Base-by-base conservation (phyloP, 2,888 invertebrate species). In the Cheilosia soror region DNA sequence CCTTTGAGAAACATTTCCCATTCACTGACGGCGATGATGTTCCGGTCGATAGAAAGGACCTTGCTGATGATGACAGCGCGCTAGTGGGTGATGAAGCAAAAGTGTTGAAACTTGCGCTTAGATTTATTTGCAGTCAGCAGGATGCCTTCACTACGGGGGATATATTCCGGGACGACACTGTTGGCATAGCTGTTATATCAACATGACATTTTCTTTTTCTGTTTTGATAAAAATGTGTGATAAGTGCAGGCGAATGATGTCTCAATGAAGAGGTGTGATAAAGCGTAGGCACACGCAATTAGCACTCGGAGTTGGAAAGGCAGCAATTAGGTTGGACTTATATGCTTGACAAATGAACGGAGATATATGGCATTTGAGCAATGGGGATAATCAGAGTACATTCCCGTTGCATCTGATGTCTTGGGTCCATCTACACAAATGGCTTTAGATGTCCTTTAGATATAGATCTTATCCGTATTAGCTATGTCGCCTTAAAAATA, bases 101-200 rank as follows among this genome's bases (percentile, higher is more conserved):
- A 33, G 72, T 72, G 78, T 72, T 71, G 60, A 72, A 53, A 79
- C 72, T 65, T 65, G 65, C 66, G 53, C 66, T 80, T 40, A 47
- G 73, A 80, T 80, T 68, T 66, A 80, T 80, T 68, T 51, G 7
- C 72, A 51, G 65, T 72, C 79, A 71, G 49, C 63, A 71, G 62
- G 47, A 62, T 63, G 47, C 60, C 47, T 13, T 62, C 58, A 62
- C 25, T 44, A 4, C 7, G 15, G 37, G 44, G 15, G 47, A 29
- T 20, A 29, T 55, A 44, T 33, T 44, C 44, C n/a, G 62, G 33
- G 25, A 44, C n/a, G 73, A 55, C 53, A 44, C 73, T 63, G 25
- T 11, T n/a, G 60, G 60, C 44, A 53, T 44, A 44, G 31, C 25
- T 33, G 31, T 33, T 66, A 29, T 66, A 53, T 66, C 31, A 31